Base-by-base conservation (phyloP, 1,140 invertebrate species). In the Heliconius melpomene region DNA sequence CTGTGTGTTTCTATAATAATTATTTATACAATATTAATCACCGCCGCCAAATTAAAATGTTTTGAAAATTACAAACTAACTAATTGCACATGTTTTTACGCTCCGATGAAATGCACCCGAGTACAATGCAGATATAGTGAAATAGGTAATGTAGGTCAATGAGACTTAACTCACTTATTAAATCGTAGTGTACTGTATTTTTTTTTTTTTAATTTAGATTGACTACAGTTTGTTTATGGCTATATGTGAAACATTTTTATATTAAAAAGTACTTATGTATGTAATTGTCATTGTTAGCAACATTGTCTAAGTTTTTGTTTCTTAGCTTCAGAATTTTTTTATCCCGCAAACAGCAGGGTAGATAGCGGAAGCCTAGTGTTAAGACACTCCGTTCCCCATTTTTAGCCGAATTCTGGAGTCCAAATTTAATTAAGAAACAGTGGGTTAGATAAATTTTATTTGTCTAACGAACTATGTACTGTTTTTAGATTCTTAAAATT, bases 111-210 rank as follows among this genome's bases (percentile, higher is more conserved):
- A 66, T 74, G 74, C 78, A 72, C 71, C 40, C 2, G 38, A 54
- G 66, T 79, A n/a, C 54, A 66, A 79, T 66, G 57, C 38, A 79
- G 16, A 74, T 74, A 46, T 7, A 72, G 70, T 57, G 38, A 20
- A 73, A 78, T 72, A 18, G 50, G 77, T 78, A 57, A 57, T 78
- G 50, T 78, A 40, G 77, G 77, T 78, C 77, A 78, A 78, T 66
- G 60, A 66, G 9, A 66, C 60, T 66, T 66, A 66, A 66, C 60
- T 66, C 60, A 23, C 60, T 66, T 66, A 66, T 66, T 66, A 66
- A 66, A 29, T 29, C 23, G 9, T 66, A 29, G 60, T 66, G 29
- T 66, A 29, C 60, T 26, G 26, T 66, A 16, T 66, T 66, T 29
- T 66, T 66, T 29, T 66, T 66, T 66, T 66, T 66, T 29, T 0